Conservation (phyloP, 2,888 invertebrate species). For the Salticus scenicus region DNA sequence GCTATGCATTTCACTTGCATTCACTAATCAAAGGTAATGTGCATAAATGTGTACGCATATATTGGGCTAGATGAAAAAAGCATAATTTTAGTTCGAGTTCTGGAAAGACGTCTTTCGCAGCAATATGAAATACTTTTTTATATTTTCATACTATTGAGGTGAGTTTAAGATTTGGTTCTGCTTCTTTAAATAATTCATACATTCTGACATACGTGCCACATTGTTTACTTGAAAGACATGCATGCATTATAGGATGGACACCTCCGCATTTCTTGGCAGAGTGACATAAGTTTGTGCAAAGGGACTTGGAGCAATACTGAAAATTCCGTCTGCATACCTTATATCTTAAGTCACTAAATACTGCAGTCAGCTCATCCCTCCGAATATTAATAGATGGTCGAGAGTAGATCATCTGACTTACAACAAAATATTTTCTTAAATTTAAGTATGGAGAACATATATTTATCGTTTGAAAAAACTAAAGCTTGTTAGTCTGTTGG, state of each 20-base stretch:
- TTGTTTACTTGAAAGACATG: conserved; percentile 17
- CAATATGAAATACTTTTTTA: neutral
- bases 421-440: conserved; percentile 7
- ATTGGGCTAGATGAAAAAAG: conserved; percentile 23
- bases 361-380: neutral
- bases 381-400: neutral
- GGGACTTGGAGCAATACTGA: conserved; percentile 7
- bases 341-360: conserved; percentile 6
- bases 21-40: conserved; percentile 4
- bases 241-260: conserved; percentile 18
- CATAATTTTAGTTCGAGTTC: conserved; percentile 1
- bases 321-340: conserved; percentile 30
- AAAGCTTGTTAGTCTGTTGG: no score
- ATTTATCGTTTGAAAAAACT: no score
- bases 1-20: conserved; percentile 15
- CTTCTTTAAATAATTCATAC: neutral
- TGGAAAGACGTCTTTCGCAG: conserved; percentile 14
- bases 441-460: no score
- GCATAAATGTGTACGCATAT: neutral
- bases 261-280: conserved; percentile 1
- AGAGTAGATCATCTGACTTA: neutral
- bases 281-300: conserved; percentile 32
- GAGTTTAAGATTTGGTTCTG: conserved; percentile 11
- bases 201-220: neutral
- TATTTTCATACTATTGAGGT: neutral